Base-by-base conservation (phyloP, 1,140 invertebrate genomes). In the Harpegnathos saltator region DNA sequence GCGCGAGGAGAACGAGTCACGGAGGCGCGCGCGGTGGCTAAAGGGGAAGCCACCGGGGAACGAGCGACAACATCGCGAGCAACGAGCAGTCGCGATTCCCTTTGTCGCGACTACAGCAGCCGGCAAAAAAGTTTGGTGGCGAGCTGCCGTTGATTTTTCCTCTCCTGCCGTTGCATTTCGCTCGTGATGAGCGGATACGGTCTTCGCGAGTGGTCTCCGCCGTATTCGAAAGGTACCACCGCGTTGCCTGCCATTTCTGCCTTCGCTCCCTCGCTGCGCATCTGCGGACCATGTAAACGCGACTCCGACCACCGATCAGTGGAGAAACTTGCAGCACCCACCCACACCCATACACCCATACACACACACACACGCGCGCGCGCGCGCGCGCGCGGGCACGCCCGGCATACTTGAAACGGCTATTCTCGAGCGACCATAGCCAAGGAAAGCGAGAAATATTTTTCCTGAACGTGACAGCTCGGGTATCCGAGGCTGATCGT, bases 1-100 rank as follows among this genome's bases (percentile, higher is more conserved):
- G 62, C 54, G 84, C 58, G 84, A 62, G 72, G 29, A 19, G 24
- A 85, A 85, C 71, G 82, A 82, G 84, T 87, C 82, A 71, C 69
- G 59, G n/a, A n/a, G n/a, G n/a, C n/a, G n/a, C n/a, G 26, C 81
- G 17, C n/a, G 61, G 62, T 56, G 11, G 29, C 65, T 24, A 26
- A 74, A 74, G 66, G 75, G 62, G 74, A 50, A 24, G 63, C 56
- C 72, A 59, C 63, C 48, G 73, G 44, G 71, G 29, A 56, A 65
- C 62, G 59, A 61, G 78, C 68, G 74, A 83, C 68, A 66, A 61
- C 33, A 62, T 38, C 24, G 22, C 19, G 68, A 56, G 52, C 69
- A 80, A 58, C 26, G 52, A 71, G 22, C 22, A 22, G 59, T 48
- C 24, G 56, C 38, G 33, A 68, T 63, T 66, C 15, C 48, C 56